phyloP scores from a whole-genome alignment of 2,888 invertebrate genomes.

The Pseudococcus viburni region DNA sequence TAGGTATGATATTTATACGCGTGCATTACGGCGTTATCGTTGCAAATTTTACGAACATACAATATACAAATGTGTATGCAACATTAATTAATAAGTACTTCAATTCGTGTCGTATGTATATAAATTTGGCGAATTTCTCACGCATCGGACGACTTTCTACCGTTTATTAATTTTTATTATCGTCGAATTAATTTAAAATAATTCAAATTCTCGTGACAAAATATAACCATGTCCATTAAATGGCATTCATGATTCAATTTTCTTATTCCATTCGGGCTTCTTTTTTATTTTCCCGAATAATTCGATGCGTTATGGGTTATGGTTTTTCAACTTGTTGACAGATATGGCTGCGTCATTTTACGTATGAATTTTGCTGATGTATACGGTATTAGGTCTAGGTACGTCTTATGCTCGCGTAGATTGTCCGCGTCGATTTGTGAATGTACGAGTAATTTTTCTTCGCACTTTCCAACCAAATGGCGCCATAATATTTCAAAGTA shows the following conservation, averaged over 20 bases:
- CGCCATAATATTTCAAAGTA: constrained; percentile 28
- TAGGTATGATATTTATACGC: background rate
- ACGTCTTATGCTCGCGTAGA: background rate
- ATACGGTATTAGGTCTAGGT: background rate
- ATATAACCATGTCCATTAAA: background rate
- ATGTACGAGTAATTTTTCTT: constrained; percentile 15
- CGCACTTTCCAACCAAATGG: constrained; percentile 50
- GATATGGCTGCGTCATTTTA: background rate
- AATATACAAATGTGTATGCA: background rate
- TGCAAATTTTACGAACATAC: constrained; percentile 5
- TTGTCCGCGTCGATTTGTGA: constrained; percentile 13
- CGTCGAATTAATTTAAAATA: constrained; percentile 37
- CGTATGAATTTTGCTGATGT: background rate
- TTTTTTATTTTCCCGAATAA: background rate
- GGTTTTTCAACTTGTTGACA: constrained; percentile 31
- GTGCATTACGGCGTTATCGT: background rate
- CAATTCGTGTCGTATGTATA: background rate
- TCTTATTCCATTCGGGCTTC: background rate
- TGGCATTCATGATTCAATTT: constrained; percentile 40
- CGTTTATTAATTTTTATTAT: constrained; percentile 47
- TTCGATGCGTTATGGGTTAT: constrained; percentile 35
- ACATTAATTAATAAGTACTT: constrained; percentile 23
- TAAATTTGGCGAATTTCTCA: constrained; percentile 44
- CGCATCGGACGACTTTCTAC: constrained; percentile 44
- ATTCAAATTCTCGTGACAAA: constrained; percentile 15